These are phyloP conservation scores for Pheucticus melanocephalus DNA, from an alignment of 2,113 vertebrate species.

Conservation along the genomic window DNA sequence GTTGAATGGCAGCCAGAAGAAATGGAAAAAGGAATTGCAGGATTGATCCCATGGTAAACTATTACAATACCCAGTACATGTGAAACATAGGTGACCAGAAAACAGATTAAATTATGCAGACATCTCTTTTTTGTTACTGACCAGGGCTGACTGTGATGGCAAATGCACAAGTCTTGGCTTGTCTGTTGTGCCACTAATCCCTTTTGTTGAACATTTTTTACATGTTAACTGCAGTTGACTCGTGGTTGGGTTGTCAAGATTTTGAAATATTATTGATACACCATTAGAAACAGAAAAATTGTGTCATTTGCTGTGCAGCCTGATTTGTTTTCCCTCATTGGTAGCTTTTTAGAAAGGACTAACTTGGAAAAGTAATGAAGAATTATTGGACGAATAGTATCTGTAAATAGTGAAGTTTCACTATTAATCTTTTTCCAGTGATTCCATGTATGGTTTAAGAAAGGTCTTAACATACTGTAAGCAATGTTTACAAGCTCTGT, in stretches of 20 bases:
- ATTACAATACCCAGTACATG: neutral
- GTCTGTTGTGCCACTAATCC: conserved; percentile 14
- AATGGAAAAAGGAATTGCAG: neutral
- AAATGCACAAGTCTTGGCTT: neutral
- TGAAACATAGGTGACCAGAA: neutral
- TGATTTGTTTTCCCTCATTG: neutral
- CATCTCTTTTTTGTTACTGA: conserved; percentile 13
- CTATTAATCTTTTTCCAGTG: neutral
- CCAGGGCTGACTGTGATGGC: neutral
- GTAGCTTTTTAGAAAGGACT: neutral
- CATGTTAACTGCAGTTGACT: neutral
- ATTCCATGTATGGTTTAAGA: neutral
- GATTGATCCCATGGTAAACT: neutral
- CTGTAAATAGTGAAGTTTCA: neutral
- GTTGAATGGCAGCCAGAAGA: neutral
- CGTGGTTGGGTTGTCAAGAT: neutral
- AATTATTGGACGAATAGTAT: neutral
- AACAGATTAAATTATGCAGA: conserved; percentile 8
- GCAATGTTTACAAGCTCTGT: neutral
- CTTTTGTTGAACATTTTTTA: conserved; percentile 1
- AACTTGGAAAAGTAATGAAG: neutral
- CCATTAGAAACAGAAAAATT: neutral
- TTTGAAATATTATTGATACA: neutral
- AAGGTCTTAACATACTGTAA: neutral
- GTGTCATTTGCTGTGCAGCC: neutral